Base-by-base conservation (phyloP, 2,797 vertebrate genomes). In the Dermochelys coriacea region DNA sequence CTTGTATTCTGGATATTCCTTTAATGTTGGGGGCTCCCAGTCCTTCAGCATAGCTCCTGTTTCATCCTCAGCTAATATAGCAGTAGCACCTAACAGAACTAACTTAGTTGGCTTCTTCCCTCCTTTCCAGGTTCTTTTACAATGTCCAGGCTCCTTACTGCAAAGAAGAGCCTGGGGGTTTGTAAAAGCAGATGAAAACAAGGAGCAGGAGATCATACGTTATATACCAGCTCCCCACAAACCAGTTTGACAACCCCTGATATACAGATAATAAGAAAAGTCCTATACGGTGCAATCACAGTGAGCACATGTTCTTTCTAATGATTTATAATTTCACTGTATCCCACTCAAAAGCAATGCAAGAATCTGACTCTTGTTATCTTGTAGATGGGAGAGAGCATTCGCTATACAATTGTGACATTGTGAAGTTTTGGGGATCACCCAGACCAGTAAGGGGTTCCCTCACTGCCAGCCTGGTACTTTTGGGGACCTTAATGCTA, bases 111-210 rank as follows among this genome's bases (percentile, higher is more conserved):
- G 8, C 85, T 51, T 61, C 23, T 93, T 82, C 55, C 94, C 5
- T 87, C 93, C 29, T 91, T 96, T 94, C n/a, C 92, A 96, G 95
- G 31, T 91, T 51, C 37, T 68, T 78, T 15, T 84, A 49, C 49
- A 0, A 0, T 11, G 14, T 84, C 54, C 37, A 9, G 6, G 64
- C 15, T 27, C 75, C 55, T 23, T 16, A 4, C 75, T 31, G 3
- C 55, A 57, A 41, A 74, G 68, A 41, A 74, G 5, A 5, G 77
- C 14, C 12, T 31, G 57, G 29, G 59, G 61, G 59, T 68, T 14
- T 52, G 18, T 61, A 83, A 61, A 96, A 94, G 91, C 37, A 37
- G 3, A 34, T 51, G 37, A 74, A 74, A 37, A 74, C 68, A 45
- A 41, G 10, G 68, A 94, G 19, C n/a, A 79, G 61, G 27, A 47